Evolutionary conservation across 1,140 invertebrate species (phyloP), one percentile per base, ranked within the genome.

Genomic region (Lepidostoma basale): DNA sequence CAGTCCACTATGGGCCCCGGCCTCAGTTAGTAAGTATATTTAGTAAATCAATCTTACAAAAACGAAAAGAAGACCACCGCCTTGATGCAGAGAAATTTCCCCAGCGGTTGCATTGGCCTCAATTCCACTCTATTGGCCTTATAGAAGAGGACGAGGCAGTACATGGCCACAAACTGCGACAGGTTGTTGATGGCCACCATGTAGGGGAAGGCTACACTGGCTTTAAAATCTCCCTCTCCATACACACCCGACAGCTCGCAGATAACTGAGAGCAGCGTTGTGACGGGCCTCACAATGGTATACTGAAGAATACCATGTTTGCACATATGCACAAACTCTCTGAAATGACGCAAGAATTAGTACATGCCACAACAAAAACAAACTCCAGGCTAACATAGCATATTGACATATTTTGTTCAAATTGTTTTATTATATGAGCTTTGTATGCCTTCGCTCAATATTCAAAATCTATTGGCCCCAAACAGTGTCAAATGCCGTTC

Each of bases 61-160:
- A 98, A 98, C 60, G 96, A 97, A 76, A 98, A 95, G 83, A 98
- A 98, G 10, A 98, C 94, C 60, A 98, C 96, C 75, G 94, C 92
- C 86, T 98, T 98, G 67, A 98, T 97, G 78, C 96, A 98, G n/a
- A 98, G 83, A 83, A 98, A 98, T 82, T 98, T 98, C 63, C 93
- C 92, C 72, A 98, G 86, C 5, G 96, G 96, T 76, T 92, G 92
- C 90, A 98, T 96, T 14, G 95, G 95, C 72, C 88, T 87, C 4
- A 98, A 80, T 80, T 97, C 93, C 69, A 90, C 86, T 74, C 88
- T 88, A 79, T 93, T 96, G 8, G 94, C 95, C 81, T 87, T 88
- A 78, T 98, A 98, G 79, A 98, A 98, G 56, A 98, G 82, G 4
- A 98, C 92, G 54, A 98, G 82, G 77, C 93, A 97, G 76, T 98